Evolutionary conservation across 2,797 vertebrate species (phyloP).

Genomic region (Clarias laeviceps): DNA sequence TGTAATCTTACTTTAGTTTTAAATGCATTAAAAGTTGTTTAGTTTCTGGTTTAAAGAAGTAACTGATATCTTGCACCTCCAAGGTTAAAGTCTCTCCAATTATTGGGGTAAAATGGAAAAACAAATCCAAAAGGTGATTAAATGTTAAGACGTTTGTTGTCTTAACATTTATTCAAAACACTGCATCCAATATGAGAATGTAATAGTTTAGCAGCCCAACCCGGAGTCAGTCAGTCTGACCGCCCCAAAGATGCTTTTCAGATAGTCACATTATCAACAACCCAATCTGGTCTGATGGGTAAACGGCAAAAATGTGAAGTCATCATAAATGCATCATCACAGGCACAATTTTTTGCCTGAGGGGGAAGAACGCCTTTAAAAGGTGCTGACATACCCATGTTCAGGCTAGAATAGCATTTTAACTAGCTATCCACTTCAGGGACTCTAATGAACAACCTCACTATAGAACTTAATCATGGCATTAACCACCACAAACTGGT

Average conservation of each 20-base stretch:
- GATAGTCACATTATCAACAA: slow-evolving; percentile 40
- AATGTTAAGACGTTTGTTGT: neutral
- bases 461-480: slow-evolving; percentile 52
- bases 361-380: neutral
- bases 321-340: neutral
- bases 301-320: slow-evolving; percentile 21
- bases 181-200: neutral
- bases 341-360: neutral
- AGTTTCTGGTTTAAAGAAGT: neutral
- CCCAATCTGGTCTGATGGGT: slow-evolving; percentile 37
- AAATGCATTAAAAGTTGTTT: neutral
- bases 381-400: neutral
- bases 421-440: neutral
- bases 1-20: neutral
- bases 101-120: neutral
- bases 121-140: neutral
- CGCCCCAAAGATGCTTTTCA: slow-evolving; percentile 1
- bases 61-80: neutral
- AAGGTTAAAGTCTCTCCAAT: neutral
- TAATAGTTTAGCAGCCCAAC: neutral
- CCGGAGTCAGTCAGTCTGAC: neutral
- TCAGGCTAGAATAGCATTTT: neutral
- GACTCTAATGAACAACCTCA: neutral
- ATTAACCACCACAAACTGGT: slow-evolving; percentile 71
- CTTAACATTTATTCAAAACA: neutral